Evolutionary conservation across 2,797 vertebrate genomes (phyloP), one percentile per base, ranked within the genome.

Genomic region (Characodon lateralis): DNA sequence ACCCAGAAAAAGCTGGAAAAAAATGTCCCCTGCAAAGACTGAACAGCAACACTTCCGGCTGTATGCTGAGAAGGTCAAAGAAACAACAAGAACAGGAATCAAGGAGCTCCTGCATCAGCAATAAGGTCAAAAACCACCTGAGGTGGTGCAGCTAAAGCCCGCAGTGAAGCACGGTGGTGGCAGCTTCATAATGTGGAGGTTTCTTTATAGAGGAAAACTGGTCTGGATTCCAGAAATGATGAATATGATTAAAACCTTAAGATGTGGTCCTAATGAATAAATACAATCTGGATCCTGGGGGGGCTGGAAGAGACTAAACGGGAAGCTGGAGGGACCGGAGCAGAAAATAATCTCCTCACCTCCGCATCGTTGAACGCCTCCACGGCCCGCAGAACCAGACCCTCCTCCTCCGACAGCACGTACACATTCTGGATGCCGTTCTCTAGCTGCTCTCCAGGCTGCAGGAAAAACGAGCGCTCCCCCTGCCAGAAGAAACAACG

Each of bases 381-480:
- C 78, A 97, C 91, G 0, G 97, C 97, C 24, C 94, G 91, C 55
- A 98, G 94, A 31, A 98, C 95, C 73, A 98, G 92, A 0, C 97
- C 97, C 68, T 98, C 96, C 9, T 98, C 96, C 91, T 98, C 97
- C 0, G 97, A 97, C 78, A 98, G 94, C 80, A 98, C 93, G 0
- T 96, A 98, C 1, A 97, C 93, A 0, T 97, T 95, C 92, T 97
- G 96, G 89, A 98, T 98, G 74, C 97, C 97, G 0, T 66, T 66
- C 70, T 98, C 96, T 68, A 98, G 91, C 0, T 0, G 43, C 92
- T 98, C 97, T 0, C 97, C 97, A 0, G 97, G 97, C 86, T 94
- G 96, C 56, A 98, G 94, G 92, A 98, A 98, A 31, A 98, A 98
- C 0, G 97, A 98, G 63, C 95, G 95, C 94, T 98, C 97, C 0